A percentile compares a stretch with the other conserved stretches of the same genome.
Conservation (phyloP, 2,888 invertebrate species). For the Troides aeacus region DNA sequence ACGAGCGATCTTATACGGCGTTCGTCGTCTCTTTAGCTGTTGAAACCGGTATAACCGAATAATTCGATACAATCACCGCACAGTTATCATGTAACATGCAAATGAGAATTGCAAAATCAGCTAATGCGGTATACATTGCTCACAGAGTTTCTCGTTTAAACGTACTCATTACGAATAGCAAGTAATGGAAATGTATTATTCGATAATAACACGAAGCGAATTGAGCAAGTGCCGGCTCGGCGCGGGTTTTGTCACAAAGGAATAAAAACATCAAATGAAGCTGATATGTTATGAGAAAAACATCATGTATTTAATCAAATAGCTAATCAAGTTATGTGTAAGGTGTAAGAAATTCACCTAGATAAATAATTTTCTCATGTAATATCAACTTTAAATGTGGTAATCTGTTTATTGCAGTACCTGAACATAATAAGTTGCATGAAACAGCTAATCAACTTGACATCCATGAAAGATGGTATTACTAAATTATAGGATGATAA, state of each 20-base stretch:
- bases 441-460: background rate
- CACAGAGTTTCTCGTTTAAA: constrained; percentile 18
- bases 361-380: background rate
- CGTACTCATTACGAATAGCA: constrained; percentile 19
- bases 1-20: constrained; percentile 31
- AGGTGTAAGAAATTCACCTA: constrained; percentile 2
- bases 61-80: constrained; percentile 33
- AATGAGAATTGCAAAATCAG: constrained; percentile 32
- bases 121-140: constrained; percentile 32
- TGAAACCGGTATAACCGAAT: constrained; percentile 37
- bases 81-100: constrained; percentile 32
- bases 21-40: constrained; percentile 43
- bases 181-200: constrained; percentile 30
- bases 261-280: constrained; percentile 32
- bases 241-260: constrained; percentile 33
- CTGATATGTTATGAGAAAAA: constrained; percentile 31
- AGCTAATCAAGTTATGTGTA: background rate
- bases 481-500: background rate
- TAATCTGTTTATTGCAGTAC: background rate
- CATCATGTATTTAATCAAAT: constrained; percentile 22
- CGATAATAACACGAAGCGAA: constrained; percentile 26
- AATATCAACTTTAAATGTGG: background rate
- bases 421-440: background rate
- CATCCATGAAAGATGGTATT: background rate
- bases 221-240: constrained; percentile 18